Percentiles rank a stretch among this genome's conserved stretches.
Conservation (phyloP, 2,797 vertebrate species). For the Chiroxiphia lanceolata region DNA sequence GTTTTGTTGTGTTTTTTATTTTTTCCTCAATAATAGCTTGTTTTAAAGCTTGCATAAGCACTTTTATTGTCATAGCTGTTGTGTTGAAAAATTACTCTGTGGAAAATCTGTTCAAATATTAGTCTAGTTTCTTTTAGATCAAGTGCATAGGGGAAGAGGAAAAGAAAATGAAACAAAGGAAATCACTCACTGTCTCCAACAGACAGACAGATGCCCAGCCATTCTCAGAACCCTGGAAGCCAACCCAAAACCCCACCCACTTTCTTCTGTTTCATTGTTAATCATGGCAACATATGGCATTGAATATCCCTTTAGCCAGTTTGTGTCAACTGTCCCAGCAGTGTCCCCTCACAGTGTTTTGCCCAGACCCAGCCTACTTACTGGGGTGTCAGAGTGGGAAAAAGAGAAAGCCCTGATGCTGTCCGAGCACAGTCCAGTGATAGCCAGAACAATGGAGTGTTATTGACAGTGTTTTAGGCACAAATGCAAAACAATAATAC, state of each 20-base stretch:
- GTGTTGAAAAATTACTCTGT: not conserved
- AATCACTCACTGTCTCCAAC: not conserved
- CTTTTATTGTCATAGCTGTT: not conserved
- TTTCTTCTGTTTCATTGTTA: not conserved
- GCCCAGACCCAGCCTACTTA: not conserved
- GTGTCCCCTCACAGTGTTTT: not conserved
- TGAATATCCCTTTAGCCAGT: not conserved
- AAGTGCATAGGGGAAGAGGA: not conserved
- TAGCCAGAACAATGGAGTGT: not conserved
- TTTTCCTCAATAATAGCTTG: not conserved
- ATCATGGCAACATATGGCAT: not conserved
- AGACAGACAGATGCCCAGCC: not conserved
- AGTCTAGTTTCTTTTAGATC: not conserved
- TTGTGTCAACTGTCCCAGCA: not conserved
- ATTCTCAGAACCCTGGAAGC: not conserved
- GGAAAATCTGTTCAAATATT: not conserved
- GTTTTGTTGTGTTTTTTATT: rapidly evolving
- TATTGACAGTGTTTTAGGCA: not conserved
- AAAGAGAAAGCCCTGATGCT: not conserved
- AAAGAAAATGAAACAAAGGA: not conserved
- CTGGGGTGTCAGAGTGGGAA: not conserved
- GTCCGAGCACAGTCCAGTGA: rapidly evolving
- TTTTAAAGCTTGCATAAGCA: not conserved
- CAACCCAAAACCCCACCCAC: rapidly evolving
- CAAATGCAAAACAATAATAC: not conserved